Base-by-base conservation (phyloP, 1,140 invertebrate species). In the Anastatus disparis region DNA sequence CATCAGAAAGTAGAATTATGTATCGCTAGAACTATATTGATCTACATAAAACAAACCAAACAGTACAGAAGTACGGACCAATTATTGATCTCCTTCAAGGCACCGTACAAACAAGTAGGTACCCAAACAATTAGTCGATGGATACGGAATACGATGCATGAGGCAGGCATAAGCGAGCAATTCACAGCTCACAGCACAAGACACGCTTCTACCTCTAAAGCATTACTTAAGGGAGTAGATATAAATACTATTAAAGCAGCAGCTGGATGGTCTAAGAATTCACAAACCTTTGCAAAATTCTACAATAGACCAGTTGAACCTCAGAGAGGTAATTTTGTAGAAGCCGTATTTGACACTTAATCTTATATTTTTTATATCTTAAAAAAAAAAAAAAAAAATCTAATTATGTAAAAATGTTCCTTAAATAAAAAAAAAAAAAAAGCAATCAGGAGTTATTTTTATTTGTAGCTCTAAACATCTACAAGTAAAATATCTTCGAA, bases 61-160 rank as follows among this genome's bases (percentile, higher is more conserved):
- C n/a, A n/a, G n/a, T n/a, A n/a, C n/a, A n/a, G n/a, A n/a, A n/a
- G n/a, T n/a, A n/a, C n/a, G n/a, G n/a, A n/a, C n/a, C n/a, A 53
- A 38, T 31, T 75, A 20, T 68, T 75, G 35, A 53, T 75, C 13
- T 67, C 63, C 8, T 15, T 24, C 27, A 75, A 64, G 63, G 76
- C 64, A 35, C 76, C 76, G n/a, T 56, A 61, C 66, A 71, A 68
- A 69, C 20, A 53, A 17, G 72, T 72, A n/a, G 48, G 61, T 71
- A 73, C 17, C 20, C 17, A 52, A 52, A 22, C 20, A 22, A 24
- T 52, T 3, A 52, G 48, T 22, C 42, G 42, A 69, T 52, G 48
- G 48, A 22, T 52, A 52, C 6, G 24, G n/a, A 13, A 10, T 10
- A 15, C n/a, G 4, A 10, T 46, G 42, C 9, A 13, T 4, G n/a